phyloP scores from a whole-genome alignment of 2,888 invertebrate species.

The Xestia rhomboidea region DNA sequence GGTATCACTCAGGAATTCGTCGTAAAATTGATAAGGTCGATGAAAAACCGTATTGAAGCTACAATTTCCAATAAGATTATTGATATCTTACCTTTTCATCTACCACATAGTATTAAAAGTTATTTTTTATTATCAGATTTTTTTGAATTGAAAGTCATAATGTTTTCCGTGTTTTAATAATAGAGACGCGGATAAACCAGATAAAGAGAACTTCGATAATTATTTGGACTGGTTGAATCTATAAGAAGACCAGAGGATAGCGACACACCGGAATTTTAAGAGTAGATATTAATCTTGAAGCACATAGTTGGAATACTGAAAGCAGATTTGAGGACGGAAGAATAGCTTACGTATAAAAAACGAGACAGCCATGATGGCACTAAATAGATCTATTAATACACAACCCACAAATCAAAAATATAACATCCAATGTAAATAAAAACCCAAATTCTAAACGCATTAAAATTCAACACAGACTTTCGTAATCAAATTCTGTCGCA shows the following conservation, averaged over 20 bases:
- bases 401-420: slow-evolving; percentile 1
- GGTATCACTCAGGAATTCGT: too few species aligned
- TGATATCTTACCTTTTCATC: too few species aligned
- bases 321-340: neutral
- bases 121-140: too few species aligned
- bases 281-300: neutral
- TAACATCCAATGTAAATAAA: slow-evolving; percentile 3
- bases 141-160: too few species aligned
- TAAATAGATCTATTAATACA: slow-evolving; percentile 12
- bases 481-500: slow-evolving; percentile 10
- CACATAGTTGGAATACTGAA: neutral
- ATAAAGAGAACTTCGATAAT: neutral
- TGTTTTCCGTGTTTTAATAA: neutral
- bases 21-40: too few species aligned
- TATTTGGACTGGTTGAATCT: neutral
- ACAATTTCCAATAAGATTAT: too few species aligned
- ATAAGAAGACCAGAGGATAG: too few species aligned
- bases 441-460: neutral
- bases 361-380: neutral
- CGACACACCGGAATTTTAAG: neutral
- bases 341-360: neutral
- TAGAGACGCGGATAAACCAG: neutral
- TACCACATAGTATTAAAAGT: too few species aligned
- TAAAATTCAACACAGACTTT: slow-evolving; percentile 18
- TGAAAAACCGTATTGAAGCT: too few species aligned